Evolutionary conservation across 2,797 vertebrate species (phyloP), one percentile per base, ranked within the genome.

Genomic region (Oophaga sylvatica): DNA sequence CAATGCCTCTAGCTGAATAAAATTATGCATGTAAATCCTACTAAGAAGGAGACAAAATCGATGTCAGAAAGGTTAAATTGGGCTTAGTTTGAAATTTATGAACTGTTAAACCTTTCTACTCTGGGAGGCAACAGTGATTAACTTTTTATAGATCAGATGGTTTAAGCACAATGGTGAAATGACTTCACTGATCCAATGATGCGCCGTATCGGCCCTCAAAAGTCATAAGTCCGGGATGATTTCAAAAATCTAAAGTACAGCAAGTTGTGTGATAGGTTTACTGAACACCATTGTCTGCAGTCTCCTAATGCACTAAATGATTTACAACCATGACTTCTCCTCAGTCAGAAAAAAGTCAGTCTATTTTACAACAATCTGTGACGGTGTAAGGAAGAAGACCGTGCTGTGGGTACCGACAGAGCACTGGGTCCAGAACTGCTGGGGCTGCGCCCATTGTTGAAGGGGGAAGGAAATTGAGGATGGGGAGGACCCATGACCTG

Each of bases 41-140:
- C 73, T 87, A 83, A 86, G 84, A 86, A 79, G 80, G 63, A 83
- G 84, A 68, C 88, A 89, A 87, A 89, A 86, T 86, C 84, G 73
- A 86, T 86, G 88, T 86, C 80, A 87, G 80, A 86, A 89, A 89
- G 84, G 88, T 89, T 89, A 89, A 86, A 89, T 86, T 89, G 80
- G 84, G 80, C 88, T 89, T 86, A 89, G 80, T 86, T 59, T 83
- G 80, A 79, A 82, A 83, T 86, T 83, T 89, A 86, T 82, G 87
- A 89, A 89, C 84, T 86, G 80, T 86, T 89, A 86, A 86, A 89
- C 80, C 71, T 71, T 89, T 86, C 62, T 82, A 82, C 67, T 86
- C 63, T 56, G 62, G 35, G 68, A 83, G 60, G 71, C 80, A 89
- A 83, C 80, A 83, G 45, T 81, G 60, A 82, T 82, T 89, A 35